Evolutionary conservation across 2,113 vertebrate species (phyloP).

Genomic region (Pomatorhinus ruficollis): DNA sequence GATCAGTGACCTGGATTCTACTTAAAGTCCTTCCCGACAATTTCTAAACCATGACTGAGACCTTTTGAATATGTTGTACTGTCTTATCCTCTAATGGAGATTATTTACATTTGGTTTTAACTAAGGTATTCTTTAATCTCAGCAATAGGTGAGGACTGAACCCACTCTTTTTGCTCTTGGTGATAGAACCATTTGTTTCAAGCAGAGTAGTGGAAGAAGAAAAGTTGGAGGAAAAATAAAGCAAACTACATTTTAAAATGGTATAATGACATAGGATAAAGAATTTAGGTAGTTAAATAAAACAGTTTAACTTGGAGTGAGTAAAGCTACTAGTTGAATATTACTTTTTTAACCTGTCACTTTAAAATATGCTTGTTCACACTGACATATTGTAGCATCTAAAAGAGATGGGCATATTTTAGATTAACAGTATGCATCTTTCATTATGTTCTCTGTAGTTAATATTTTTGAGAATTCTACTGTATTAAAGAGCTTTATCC

Average conservation of each 20-base stretch:
- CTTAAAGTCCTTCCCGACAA: not conserved
- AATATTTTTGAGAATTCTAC: not conserved
- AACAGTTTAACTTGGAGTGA: not conserved
- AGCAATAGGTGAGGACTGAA: not conserved
- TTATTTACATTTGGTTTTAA: not conserved
- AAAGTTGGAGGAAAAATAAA: not conserved
- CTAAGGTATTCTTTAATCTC: not conserved
- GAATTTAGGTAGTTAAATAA: not conserved
- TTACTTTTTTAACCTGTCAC: not conserved
- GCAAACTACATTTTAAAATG: not conserved
- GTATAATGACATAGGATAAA: not conserved
- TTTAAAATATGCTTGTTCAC: slow-evolving; percentile 16
- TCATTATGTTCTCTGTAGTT: not conserved
- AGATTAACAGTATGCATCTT: not conserved
- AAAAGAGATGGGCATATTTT: not conserved
- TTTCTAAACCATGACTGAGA: not conserved
- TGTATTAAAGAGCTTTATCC: slow-evolving; percentile 1
- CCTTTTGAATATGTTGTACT: not conserved
- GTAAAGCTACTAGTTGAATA: not conserved
- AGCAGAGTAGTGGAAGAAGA: not conserved
- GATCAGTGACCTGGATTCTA: not conserved
- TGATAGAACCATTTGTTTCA: not conserved
- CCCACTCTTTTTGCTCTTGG: not conserved
- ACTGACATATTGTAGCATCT: not conserved
- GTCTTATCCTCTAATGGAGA: not conserved